phyloP scores from a whole-genome alignment of 2,113 vertebrate species.

The Felis chaus region DNA sequence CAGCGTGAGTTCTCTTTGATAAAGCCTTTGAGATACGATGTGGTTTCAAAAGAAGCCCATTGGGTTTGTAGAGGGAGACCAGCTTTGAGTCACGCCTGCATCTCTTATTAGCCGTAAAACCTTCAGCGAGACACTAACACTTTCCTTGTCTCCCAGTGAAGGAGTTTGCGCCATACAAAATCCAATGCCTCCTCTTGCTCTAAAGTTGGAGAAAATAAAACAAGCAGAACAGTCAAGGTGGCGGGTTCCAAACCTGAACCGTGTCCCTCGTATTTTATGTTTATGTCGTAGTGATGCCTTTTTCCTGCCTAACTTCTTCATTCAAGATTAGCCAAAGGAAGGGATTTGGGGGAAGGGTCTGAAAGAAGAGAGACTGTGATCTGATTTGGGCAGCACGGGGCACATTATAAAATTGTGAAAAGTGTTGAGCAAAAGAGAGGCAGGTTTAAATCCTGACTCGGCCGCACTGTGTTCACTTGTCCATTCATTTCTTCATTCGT shows the following conservation, averaged over 20 bases:
- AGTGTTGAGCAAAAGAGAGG: background rate
- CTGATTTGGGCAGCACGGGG: background rate
- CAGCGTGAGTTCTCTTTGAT: background rate
- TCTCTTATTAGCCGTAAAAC: background rate
- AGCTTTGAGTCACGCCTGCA: background rate
- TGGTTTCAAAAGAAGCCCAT: background rate
- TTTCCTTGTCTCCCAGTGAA: background rate
- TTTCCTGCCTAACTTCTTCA: background rate
- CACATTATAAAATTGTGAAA: background rate
- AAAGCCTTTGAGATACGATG: background rate
- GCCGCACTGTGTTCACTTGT: background rate
- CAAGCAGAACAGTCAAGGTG: background rate
- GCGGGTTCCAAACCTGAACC: background rate
- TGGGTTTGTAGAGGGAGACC: background rate
- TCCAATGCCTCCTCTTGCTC: background rate
- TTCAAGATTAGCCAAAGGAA: background rate
- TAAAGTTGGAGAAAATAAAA: conserved; percentile 18
- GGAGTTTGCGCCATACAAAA: background rate
- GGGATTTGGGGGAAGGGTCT: background rate
- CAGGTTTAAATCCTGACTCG: background rate
- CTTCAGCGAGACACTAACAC: background rate
- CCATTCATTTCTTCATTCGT: background rate
- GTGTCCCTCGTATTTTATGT: background rate
- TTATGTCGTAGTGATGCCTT: background rate
- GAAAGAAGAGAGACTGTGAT: background rate